Percentiles rank a stretch among this genome's conserved stretches.
phyloP scores from a whole-genome alignment of 2,113 vertebrate species.

The Mormyrus lacerda region DNA sequence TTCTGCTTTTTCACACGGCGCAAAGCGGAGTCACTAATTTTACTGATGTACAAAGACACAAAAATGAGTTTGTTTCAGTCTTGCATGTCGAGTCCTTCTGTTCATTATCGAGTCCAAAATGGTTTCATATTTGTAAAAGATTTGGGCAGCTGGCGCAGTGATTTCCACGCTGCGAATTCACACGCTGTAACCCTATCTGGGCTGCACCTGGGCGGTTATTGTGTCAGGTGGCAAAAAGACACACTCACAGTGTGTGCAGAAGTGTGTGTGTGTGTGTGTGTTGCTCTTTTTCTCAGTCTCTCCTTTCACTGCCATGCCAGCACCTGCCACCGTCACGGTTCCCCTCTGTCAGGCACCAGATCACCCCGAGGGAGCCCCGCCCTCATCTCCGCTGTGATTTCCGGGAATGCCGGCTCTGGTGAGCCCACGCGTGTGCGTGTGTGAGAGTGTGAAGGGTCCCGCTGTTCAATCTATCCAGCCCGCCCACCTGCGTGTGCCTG shows the following conservation, averaged over 20 bases:
- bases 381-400: not conserved
- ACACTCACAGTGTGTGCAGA: slow-evolving; percentile 58
- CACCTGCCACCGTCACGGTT: slow-evolving; percentile 80
- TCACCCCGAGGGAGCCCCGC: slow-evolving; percentile 66
- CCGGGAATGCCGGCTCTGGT: not conserved
- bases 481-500: not conserved
- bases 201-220: slow-evolving; percentile 77
- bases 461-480: slow-evolving; percentile 69
- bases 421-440: not conserved
- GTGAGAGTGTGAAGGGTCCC: slow-evolving; percentile 53
- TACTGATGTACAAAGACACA: slow-evolving; percentile 50
- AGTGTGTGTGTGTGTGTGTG: not conserved
- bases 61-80: slow-evolving; percentile 52
- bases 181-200: slow-evolving; percentile 70
- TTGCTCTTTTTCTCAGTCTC: slow-evolving; percentile 70
- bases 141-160: slow-evolving; percentile 72
- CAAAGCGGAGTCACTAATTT: slow-evolving; percentile 56
- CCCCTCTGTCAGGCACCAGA: slow-evolving; percentile 77
- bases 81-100: slow-evolving; percentile 64
- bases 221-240: slow-evolving; percentile 71
- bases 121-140: slow-evolving; percentile 63
- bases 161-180: slow-evolving; percentile 64
- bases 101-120: slow-evolving; percentile 59
- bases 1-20: slow-evolving; percentile 23
- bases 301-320: slow-evolving; percentile 70